A percentile compares a stretch with the other conserved stretches of the same genome.
Conservation (phyloP, 2,113 vertebrate genomes). For the Notothenia coriiceps region DNA sequence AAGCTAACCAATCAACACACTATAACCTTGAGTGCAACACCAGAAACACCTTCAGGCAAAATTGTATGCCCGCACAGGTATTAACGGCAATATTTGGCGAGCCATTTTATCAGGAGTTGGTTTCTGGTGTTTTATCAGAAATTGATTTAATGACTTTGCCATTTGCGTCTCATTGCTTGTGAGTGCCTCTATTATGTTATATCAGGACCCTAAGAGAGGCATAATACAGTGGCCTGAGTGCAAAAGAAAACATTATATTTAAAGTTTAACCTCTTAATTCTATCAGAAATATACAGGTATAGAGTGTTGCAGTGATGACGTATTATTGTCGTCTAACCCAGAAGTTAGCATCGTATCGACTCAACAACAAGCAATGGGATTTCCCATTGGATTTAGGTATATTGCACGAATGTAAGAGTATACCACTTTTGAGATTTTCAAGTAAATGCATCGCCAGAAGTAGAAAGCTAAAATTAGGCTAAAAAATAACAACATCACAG, state of each 20-base stretch:
- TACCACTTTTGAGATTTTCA: too few relatives aligned
- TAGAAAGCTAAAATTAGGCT: too few relatives aligned
- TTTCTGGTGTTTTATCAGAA: not conserved
- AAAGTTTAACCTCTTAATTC: not conserved
- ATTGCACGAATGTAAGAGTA: too few relatives aligned
- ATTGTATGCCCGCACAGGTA: not conserved
- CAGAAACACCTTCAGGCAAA: not conserved
- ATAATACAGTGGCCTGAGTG: not conserved
- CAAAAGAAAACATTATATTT: not conserved
- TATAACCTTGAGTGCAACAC: not conserved
- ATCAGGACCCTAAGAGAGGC: not conserved
- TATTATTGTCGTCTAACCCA: too few relatives aligned
- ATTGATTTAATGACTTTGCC: not conserved
- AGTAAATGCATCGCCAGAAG: too few relatives aligned
- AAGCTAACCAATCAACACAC: not conserved
- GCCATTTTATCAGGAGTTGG: not conserved
- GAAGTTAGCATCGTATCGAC: too few relatives aligned
- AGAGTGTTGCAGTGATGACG: too few relatives aligned
- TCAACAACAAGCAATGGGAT: too few relatives aligned
- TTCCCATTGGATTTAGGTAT: too few relatives aligned
- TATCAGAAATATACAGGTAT: not conserved
- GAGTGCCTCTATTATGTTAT: not conserved
- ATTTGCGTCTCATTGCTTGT: not conserved
- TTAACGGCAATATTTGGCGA: too few relatives aligned
- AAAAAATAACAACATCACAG: too few relatives aligned